Evolutionary conservation across 2,888 invertebrate species (phyloP).

Genomic region (Mesorhabditis spiculigera): DNA sequence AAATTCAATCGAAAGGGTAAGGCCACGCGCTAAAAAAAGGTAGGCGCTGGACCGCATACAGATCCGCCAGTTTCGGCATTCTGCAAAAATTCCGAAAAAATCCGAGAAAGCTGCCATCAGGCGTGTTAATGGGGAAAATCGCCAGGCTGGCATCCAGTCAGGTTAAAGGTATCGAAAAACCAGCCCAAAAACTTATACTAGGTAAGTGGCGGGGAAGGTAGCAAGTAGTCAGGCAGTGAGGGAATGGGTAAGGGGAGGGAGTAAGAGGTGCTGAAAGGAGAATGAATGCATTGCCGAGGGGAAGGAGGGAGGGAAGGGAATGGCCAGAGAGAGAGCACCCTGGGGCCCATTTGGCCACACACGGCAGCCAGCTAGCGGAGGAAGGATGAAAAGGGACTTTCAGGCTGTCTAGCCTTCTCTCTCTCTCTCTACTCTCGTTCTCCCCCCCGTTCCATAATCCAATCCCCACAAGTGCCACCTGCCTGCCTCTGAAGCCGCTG

Average conservation of each 20-base stretch:
- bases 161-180: too few species aligned
- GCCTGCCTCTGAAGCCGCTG: too few species aligned
- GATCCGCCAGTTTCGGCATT: too few species aligned
- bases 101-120: too few species aligned
- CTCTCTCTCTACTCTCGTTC: conserved; percentile 1
- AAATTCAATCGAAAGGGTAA: too few species aligned
- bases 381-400: not conserved
- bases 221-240: not conserved
- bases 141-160: too few species aligned
- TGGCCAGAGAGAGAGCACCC: not conserved
- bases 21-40: too few species aligned
- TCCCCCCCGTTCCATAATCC: not conserved
- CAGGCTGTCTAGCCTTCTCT: not conserved
- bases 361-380: not conserved
- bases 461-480: not conserved
- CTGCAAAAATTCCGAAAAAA: too few species aligned
- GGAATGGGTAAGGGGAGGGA: conserved; percentile 3
- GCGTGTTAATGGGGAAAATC: too few species aligned
- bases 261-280: not conserved
- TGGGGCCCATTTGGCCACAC: conserved; percentile 1
- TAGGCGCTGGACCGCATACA: too few species aligned
- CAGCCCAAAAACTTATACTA: too few species aligned
- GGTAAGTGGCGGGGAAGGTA: not conserved
- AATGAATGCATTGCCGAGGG: not conserved
- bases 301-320: conserved; percentile 4